Evolutionary conservation across 2,888 invertebrate genomes (phyloP).

Genomic region (Caenorhabditis sinica): DNA sequence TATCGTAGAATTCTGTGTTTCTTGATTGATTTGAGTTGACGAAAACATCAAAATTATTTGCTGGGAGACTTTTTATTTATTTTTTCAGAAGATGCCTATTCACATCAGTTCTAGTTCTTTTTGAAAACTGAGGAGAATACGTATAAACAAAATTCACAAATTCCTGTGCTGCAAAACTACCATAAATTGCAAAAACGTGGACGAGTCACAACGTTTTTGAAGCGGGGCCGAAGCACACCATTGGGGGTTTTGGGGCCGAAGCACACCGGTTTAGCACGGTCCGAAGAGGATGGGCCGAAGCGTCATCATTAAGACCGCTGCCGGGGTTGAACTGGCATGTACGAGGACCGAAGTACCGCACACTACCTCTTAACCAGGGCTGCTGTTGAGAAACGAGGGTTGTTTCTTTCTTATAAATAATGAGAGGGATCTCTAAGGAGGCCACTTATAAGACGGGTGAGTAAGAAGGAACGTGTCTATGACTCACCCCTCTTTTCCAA

Average conservation of each 20-base stretch:
- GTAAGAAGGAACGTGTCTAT: not conserved
- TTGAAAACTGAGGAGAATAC: too few relatives aligned
- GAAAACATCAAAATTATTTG: not conserved
- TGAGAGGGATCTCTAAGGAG: too few relatives aligned
- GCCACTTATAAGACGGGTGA: not conserved
- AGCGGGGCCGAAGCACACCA: slow-evolving; percentile 40
- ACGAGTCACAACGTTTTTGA: slow-evolving; percentile 16
- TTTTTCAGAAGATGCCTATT: not conserved
- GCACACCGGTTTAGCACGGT: slow-evolving; percentile 31
- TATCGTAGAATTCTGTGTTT: slow-evolving; percentile 39
- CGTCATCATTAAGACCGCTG: slow-evolving; percentile 34
- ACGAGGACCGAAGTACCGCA: slow-evolving; percentile 50
- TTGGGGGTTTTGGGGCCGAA: slow-evolving; percentile 26
- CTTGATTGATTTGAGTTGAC: not conserved
- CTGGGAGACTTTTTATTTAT: too few relatives aligned
- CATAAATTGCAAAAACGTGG: slow-evolving; percentile 20
- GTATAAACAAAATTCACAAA: too few relatives aligned
- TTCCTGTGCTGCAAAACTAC: not conserved
- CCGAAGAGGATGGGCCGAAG: slow-evolving; percentile 39
- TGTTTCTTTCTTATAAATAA: not conserved
- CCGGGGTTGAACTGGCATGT: slow-evolving; percentile 27
- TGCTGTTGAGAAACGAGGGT: slow-evolving; percentile 6
- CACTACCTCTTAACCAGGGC: slow-evolving; percentile 42
- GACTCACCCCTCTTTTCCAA: not conserved
- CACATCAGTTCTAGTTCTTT: too few relatives aligned